Base-by-base conservation (phyloP, 2,888 invertebrate genomes). In the Xanthostigma xanthostigma region DNA sequence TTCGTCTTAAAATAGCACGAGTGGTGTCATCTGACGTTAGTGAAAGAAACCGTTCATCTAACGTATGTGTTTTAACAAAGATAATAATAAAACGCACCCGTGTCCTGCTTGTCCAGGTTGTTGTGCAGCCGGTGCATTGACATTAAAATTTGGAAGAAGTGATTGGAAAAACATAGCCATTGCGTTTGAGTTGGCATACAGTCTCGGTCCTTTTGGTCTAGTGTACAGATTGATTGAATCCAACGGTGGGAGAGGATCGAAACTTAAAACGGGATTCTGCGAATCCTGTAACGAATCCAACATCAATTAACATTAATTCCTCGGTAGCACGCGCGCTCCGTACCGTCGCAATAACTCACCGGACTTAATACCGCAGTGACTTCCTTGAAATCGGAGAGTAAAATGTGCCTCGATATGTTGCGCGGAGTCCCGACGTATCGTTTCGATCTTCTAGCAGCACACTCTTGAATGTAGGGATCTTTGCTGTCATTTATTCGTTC, bases 191-290 rank as follows among this genome's bases (percentile, higher is more conserved):
- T 54, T 58, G 46, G 56, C 59, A 49, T 55, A 57, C 10, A 54
- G 58, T 36, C 59, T 53, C 9, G 62, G 61, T 49, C 63, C 60
- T 55, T 62, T 62, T 34, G 71, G 69, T 53, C 77, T 74, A 44
- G 76, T 73, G 63, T 89, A 89, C 50, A 81, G 73, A 58, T 81
- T 77, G 34, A 87, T 75, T 0, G 83, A 78, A 65, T 89, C 84
- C 39, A 69, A 57, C 2, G 89, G 89, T 12, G 89, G 89, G 51
- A 88, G 66, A 6, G 88, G 88, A 67, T 89, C 88, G 59, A 83
- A 82, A 52, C 79, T 79, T 59, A 86, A 69, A 46, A 87, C 74
- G n/a, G 78, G 70, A 12, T 72, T 72, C 51, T 69, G 69, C 40
- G 58, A 56, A 46, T 66, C 65, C 67, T 67, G 49, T 34, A 58